Evolutionary conservation across 2,797 vertebrate species (phyloP).

Genomic region (Chanos chanos): DNA sequence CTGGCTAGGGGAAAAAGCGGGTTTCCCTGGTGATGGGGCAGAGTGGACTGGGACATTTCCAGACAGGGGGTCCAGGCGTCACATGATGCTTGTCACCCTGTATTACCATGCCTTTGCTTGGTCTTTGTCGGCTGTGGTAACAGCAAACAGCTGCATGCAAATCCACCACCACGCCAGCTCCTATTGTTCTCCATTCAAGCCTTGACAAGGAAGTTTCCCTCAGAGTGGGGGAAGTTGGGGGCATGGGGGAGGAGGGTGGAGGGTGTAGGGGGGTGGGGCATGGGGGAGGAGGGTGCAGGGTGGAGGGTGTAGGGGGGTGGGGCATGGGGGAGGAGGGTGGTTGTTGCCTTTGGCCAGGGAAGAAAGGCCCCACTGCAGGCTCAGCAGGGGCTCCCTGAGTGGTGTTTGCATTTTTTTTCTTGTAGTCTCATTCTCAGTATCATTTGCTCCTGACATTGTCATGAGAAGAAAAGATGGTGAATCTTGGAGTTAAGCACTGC

Average conservation of each 20-base stretch:
- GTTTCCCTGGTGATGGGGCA: slow-evolving; percentile 51
- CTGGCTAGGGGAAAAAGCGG: slow-evolving; percentile 36
- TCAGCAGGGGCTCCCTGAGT: slow-evolving; percentile 73
- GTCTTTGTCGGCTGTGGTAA: slow-evolving; percentile 91
- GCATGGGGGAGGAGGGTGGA: no score
- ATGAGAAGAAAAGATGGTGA: slow-evolving; percentile 72
- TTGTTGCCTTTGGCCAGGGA: slow-evolving; percentile 80
- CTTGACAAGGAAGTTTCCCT: slow-evolving; percentile 88
- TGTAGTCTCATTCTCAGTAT: slow-evolving; percentile 69
- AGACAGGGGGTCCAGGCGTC: slow-evolving; percentile 68
- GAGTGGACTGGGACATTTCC: slow-evolving; percentile 53
- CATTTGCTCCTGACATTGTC: slow-evolving; percentile 74
- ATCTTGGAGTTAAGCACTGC: slow-evolving; percentile 73
- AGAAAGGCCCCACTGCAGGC: slow-evolving; percentile 78
- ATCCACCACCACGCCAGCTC: slow-evolving; percentile 80
- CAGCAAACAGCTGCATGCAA: slow-evolving; percentile 96
- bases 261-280: slow-evolving; percentile 8
- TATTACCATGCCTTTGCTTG: slow-evolving; percentile 85
- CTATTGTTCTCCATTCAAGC: slow-evolving; percentile 83
- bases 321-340: slow-evolving; percentile 74
- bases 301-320: slow-evolving; percentile 58
- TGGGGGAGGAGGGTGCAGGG: slow-evolving; percentile 60
- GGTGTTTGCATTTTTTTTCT: slow-evolving; percentile 77
- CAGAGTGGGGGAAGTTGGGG: slow-evolving; percentile 67
- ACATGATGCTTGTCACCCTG: slow-evolving; percentile 83